phyloP scores from a whole-genome alignment of 2,888 invertebrate species.

The Vandiemenella viatica region DNA sequence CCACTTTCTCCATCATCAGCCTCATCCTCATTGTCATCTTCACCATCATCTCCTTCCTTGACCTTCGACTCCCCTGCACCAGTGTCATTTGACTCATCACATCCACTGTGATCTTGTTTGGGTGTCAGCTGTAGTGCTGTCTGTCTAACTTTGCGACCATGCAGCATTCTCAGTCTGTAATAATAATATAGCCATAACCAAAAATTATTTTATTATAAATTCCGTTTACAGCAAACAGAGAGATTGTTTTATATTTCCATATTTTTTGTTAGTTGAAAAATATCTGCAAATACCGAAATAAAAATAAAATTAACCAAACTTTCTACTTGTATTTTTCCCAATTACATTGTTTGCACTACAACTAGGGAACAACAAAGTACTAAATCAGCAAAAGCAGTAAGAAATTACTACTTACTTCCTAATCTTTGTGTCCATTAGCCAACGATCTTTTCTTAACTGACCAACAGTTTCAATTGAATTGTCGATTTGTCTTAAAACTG shows the following conservation, averaged over 20 bases:
- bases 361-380: too few species aligned
- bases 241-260: too few species aligned
- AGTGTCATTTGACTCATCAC: slow-evolving; percentile 20
- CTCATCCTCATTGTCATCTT: slow-evolving; percentile 35
- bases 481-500: slow-evolving; percentile 80
- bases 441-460: slow-evolving; percentile 77
- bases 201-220: too few species aligned
- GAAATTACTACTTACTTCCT: slow-evolving; percentile 52
- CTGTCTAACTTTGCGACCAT: slow-evolving; percentile 55
- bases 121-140: slow-evolving; percentile 26
- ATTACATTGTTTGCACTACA: too few species aligned
- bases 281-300: too few species aligned
- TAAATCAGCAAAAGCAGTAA: too few species aligned
- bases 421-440: slow-evolving; percentile 83
- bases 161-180: slow-evolving; percentile 48
- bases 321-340: too few species aligned
- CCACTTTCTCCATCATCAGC: slow-evolving; percentile 58
- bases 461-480: slow-evolving; percentile 72
- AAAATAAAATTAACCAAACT: too few species aligned
- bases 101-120: slow-evolving; percentile 32
- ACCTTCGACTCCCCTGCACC: slow-evolving; percentile 15
- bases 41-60: slow-evolving; percentile 12
- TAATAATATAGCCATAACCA: too few species aligned
- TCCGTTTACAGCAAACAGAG: too few species aligned
- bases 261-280: too few species aligned